These are phyloP conservation scores for Cylloceria caligata DNA, from an alignment of 2,888 invertebrate species.

Conservation along the genomic window DNA sequence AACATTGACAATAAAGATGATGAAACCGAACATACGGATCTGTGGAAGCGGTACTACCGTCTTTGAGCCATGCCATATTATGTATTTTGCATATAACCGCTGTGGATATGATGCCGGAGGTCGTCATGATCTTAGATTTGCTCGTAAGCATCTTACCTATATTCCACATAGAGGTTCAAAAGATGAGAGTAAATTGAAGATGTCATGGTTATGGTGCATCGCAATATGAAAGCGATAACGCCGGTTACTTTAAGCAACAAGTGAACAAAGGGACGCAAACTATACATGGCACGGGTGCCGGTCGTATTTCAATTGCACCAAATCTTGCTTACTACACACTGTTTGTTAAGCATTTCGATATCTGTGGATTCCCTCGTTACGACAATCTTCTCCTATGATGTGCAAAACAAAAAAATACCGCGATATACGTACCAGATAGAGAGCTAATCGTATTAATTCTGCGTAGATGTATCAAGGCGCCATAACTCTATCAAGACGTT, in stretches of 20 bases:
- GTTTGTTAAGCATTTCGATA: not conserved
- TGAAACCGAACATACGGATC: conserved; percentile 49
- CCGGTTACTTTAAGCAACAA: not conserved
- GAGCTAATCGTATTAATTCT: not conserved
- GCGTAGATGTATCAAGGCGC: not conserved
- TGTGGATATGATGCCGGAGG: not conserved
- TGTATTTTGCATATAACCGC: conserved; percentile 71
- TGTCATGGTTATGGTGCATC: not conserved
- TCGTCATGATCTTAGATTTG: not conserved
- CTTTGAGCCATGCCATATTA: conserved; percentile 77
- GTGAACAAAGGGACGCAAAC: conserved; percentile 5
- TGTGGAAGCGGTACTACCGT: not conserved
- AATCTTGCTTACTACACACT: not conserved
- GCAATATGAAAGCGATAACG: not conserved
- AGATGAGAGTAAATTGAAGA: not conserved
- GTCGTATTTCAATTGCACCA: not conserved
- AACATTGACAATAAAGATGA: not conserved
- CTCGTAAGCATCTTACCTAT: conserved; percentile 46
- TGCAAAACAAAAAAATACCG: not conserved
- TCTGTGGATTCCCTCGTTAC: not conserved
- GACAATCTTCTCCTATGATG: not conserved
- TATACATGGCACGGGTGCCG: not conserved
- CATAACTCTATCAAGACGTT: not conserved
- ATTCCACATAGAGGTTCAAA: conserved; percentile 3
- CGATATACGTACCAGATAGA: conserved; percentile 1